These are phyloP conservation scores for Drosophila setosimentum DNA, from an alignment of 2,888 invertebrate species.

Conservation along the genomic window DNA sequence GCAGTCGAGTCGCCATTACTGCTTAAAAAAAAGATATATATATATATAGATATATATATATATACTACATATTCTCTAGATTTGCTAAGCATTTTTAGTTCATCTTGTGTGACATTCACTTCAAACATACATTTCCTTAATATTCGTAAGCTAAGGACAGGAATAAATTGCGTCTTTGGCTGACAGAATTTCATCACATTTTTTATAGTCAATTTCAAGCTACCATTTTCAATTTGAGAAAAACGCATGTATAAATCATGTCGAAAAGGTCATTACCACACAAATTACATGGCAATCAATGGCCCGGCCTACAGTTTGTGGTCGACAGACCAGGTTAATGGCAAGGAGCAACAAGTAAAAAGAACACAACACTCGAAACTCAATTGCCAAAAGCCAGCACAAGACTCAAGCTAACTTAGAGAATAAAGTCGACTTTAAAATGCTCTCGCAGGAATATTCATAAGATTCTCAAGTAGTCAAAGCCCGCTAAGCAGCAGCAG, in stretches of 20 bases:
- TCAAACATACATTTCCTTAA: neutral
- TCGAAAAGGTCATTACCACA: constrained; percentile 48
- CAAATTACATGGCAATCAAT: constrained; percentile 38
- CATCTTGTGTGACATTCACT: neutral
- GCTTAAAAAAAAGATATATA: too few species aligned
- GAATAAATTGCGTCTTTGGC: constrained; percentile 10
- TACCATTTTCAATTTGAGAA: constrained; percentile 34
- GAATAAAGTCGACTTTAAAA: constrained; percentile 3
- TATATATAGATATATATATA: neutral
- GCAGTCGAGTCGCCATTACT: constrained; percentile 6
- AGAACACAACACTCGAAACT: constrained; percentile 9
- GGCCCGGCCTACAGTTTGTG: constrained; percentile 47
- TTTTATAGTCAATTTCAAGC: constrained; percentile 1
- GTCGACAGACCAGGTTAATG: constrained; percentile 21
- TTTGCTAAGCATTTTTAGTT: neutral
- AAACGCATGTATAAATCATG: constrained; percentile 36
- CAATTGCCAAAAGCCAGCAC: neutral
- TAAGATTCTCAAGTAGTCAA: neutral
- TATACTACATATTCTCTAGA: neutral
- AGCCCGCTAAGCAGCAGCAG: neutral
- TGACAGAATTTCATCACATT: constrained; percentile 3
- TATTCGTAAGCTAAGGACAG: neutral
- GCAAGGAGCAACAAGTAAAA: constrained; percentile 53
- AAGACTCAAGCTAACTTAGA: neutral
- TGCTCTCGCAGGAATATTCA: constrained; percentile 9